Base-by-base conservation (phyloP, 1,140 invertebrate species). In the Aphelenchoides fujianensis region DNA sequence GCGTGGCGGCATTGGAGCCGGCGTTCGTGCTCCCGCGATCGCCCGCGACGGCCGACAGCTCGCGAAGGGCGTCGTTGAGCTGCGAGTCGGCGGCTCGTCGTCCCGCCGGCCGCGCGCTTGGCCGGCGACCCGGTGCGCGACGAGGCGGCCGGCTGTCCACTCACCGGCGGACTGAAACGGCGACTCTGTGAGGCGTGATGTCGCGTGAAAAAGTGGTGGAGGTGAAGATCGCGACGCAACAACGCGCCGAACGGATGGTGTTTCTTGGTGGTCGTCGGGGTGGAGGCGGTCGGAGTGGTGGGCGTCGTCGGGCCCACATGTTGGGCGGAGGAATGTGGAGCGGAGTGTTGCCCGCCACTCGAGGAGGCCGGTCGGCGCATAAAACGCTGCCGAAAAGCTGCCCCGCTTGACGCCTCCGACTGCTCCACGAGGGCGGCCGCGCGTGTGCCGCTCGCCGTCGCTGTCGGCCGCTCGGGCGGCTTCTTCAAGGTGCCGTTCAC, bases 161-260 rank as follows among this genome's bases (percentile, higher is more conserved):
- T n/a, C 16, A 30, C 32, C 16, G 63, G 27, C 3, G 63, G 63
- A 35, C 63, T 66, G 32, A 66, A 66, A 66, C 36, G 63, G 12
- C 63, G 63, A 36, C 32, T 34, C 27, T 34, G 36, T 16, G n/a
- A n/a, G n/a, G n/a, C n/a, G n/a, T n/a, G n/a, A n/a, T n/a, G 36
- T 16, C 63, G 16, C 12, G 19, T 12, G 63, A 66, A 66, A 35
- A 66, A 66, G 63, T 66, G 16, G 63, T 66, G 27, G 36, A 66
- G 31, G 32, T 66, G 63, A 12, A 66, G 63, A n/a, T 66, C 63
- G 12, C 32, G 16, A 7, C 63, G 16, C 63, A 66, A 37, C 63
- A 66, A 35, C 12, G 12, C 27, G 63, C 28, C 63, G 34, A 66
- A 66, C 27, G 16, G 63, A 66, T 34, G n/a, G n/a, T n/a, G 27